Evolutionary conservation across 2,797 vertebrate genomes (phyloP), one percentile per base, ranked within the genome.

Genomic region (Sternarchorhynchus goeldii): DNA sequence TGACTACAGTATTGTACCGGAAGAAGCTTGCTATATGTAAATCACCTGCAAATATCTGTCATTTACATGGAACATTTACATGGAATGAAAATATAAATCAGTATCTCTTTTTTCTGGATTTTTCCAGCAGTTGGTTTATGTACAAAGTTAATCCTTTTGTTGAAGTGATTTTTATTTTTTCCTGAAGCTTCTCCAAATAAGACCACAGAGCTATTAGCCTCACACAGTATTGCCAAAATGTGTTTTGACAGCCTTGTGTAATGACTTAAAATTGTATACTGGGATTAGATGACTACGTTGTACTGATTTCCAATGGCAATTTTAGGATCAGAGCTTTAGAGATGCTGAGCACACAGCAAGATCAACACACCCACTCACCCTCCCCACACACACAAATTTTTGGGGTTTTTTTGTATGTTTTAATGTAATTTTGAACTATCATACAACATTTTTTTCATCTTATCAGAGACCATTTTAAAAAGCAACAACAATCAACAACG

Each of bases 231-330:
- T 67, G n/a, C 41, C 32, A 59, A 67, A 65, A 45, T 45, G 8
- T 45, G 20, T 58, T 66, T 66, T 66, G 32, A 57, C 50, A 29
- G 63, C 32, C 3, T 66, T 56, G 18, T 10, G 6, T 41, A 18
- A 50, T 50, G 45, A 64, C 32, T 36, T 36, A 64, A 63, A n/a
- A 36, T 73, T 25, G 70, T 68, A 65, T 78, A 65, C 72, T 17
- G 41, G 56, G 64, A 41, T 73, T 36, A 59, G 36, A 8, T 58
- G 58, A 25, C 29, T 45, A 7, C 25, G 66, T 79, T 41, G 39
- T 31, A 53, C 10, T 56, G 57, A 79, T 74, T 74, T 59, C 55
- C 53, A 57, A 18, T 55, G 20, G 18, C 2, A 83, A 89, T 85
- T 85, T 73, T 25, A 25, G 25, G 25, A 25, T 1, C 25, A 25